A percentile compares a stretch with the other conserved stretches of the same genome.
Conservation (phyloP, 2,888 invertebrate species). For the Bembecia ichneumoniformis region DNA sequence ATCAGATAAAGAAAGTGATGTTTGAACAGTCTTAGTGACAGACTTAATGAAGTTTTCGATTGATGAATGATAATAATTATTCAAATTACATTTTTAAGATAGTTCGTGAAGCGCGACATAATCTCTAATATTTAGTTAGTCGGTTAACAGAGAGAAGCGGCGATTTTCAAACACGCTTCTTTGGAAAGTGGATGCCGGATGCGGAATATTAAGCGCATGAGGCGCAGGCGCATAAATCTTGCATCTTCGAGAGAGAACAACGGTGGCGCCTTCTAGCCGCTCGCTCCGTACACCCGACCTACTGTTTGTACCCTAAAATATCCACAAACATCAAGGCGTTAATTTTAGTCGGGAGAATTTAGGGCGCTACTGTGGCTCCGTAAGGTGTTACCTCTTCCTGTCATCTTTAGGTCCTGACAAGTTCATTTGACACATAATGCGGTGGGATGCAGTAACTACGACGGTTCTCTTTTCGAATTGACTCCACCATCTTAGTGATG, state of each 20-base stretch:
- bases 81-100: neutral
- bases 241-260: conserved; percentile 17
- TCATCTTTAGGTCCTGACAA: too few species aligned
- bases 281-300: neutral
- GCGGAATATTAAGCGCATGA: conserved; percentile 35
- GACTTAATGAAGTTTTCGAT: neutral
- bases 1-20: neutral
- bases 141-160: conserved; percentile 25
- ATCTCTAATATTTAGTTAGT: neutral
- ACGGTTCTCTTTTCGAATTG: too few species aligned
- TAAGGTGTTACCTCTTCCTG: too few species aligned
- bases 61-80: neutral
- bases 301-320: neutral
- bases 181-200: conserved; percentile 48
- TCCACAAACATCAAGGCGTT: neutral
- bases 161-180: conserved; percentile 38
- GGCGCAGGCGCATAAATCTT: conserved; percentile 39
- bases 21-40: neutral
- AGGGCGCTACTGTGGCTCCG: too few species aligned
- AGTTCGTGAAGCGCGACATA: neutral
- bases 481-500: too few species aligned
- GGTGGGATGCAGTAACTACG: too few species aligned
- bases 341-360: too few species aligned
- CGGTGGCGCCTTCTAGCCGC: neutral
- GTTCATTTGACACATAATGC: too few species aligned